A percentile compares a stretch with the other conserved stretches of the same genome.
Conservation (phyloP, 2,797 vertebrate species). For the Gambelia wislizenii region DNA sequence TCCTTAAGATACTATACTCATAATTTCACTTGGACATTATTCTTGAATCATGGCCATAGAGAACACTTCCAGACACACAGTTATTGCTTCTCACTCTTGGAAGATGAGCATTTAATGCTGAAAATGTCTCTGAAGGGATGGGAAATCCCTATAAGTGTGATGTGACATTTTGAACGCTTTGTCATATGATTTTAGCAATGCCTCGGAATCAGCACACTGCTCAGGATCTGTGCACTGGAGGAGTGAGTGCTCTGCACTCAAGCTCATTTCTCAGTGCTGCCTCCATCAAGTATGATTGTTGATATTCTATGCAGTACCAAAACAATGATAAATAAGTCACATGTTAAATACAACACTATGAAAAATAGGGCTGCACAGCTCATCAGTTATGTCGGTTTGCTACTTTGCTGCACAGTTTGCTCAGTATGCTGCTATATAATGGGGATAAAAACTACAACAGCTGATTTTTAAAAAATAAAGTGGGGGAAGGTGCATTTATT, state of each 20-base stretch:
- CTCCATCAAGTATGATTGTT: slow-evolving; percentile 47
- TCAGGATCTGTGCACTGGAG: slow-evolving; percentile 14
- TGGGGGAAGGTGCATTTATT: slow-evolving; percentile 62
- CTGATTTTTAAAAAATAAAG: slow-evolving; percentile 37
- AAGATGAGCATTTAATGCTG: slow-evolving; percentile 48
- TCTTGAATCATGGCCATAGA: slow-evolving; percentile 58
- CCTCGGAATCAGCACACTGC: slow-evolving; percentile 28
- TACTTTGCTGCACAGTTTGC: slow-evolving; percentile 46
- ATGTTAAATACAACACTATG: slow-evolving; percentile 44
- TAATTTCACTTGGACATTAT: slow-evolving; percentile 68
- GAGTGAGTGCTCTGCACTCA: slow-evolving; percentile 19
- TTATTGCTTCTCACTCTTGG: slow-evolving; percentile 55
- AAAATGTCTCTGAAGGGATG: slow-evolving; percentile 53
- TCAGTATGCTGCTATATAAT: slow-evolving; percentile 36
- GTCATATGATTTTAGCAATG: slow-evolving; percentile 58
- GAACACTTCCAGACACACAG: slow-evolving; percentile 57
- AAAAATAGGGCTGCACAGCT: slow-evolving; percentile 58
- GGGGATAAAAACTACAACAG: slow-evolving; percentile 43
- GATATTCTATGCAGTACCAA: slow-evolving; percentile 50
- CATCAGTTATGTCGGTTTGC: slow-evolving; percentile 53
- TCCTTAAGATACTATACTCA: slow-evolving; percentile 63
- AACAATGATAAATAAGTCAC: slow-evolving; percentile 63
- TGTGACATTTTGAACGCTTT: slow-evolving; percentile 61
- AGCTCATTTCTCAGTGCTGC: slow-evolving; percentile 43
- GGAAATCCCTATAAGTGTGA: slow-evolving; percentile 40